Percentiles rank a stretch among this genome's conserved stretches.
phyloP scores from a whole-genome alignment of 2,888 invertebrate species.

The Diogma glabrata region DNA sequence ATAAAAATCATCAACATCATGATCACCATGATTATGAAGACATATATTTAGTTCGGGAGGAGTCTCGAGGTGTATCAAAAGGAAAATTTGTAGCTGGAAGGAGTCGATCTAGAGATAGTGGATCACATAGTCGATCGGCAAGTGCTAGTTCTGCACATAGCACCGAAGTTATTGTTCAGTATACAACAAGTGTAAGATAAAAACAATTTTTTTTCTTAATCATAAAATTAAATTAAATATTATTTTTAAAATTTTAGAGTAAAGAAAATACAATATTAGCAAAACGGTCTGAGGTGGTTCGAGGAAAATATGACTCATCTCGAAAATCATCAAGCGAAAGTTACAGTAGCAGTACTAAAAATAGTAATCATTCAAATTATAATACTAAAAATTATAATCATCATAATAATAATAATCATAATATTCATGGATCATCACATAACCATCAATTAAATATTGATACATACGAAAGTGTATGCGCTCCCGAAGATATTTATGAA shows the following conservation, averaged over 20 bases:
- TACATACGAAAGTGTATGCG: conserved; percentile 37
- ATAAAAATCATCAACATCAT: conserved; percentile 12
- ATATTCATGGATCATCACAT: neutral
- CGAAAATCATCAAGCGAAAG: conserved; percentile 24
- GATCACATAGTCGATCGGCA: conserved; percentile 64
- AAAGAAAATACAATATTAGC: neutral
- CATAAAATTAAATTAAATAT: too few species aligned
- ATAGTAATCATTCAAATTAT: neutral
- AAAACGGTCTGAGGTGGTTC: neutral
- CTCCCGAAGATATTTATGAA: conserved; percentile 35
- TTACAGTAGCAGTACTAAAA: conserved; percentile 21
- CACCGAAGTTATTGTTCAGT: conserved; percentile 35
- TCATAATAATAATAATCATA: conserved; percentile 19
- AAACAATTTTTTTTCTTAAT: too few species aligned
- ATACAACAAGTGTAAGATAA: conserved; percentile 33
- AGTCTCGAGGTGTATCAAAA: conserved; percentile 28
- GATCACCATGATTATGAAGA: conserved; percentile 64
- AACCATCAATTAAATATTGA: conserved; percentile 28
- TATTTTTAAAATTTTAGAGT: conserved; percentile 2
- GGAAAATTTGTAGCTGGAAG: conserved; percentile 28
- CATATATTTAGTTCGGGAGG: conserved; percentile 61
- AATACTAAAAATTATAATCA: conserved; percentile 6
- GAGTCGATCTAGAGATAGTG: conserved; percentile 53
- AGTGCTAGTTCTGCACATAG: conserved; percentile 43
- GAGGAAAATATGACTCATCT: conserved; percentile 24